Evolutionary conservation across 2,113 vertebrate genomes (phyloP).

Genomic region (Barnardius zonarius): DNA sequence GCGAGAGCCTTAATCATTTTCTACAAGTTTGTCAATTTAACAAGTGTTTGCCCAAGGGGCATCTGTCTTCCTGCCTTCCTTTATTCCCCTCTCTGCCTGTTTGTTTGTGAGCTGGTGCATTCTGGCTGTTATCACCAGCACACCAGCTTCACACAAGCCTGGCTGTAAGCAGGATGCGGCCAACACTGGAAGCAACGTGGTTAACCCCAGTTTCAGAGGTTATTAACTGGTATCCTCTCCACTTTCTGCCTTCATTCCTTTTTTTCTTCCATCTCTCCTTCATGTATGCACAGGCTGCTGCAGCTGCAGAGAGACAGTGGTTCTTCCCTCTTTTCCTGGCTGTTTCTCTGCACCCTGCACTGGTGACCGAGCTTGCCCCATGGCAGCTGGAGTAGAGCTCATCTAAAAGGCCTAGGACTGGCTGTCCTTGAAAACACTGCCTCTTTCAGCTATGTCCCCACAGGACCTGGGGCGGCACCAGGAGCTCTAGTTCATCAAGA

Average conservation of each 20-base stretch:
- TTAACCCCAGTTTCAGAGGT: slow-evolving; percentile 31
- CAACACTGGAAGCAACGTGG: not conserved
- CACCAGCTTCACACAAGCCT: not conserved
- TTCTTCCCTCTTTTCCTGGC: not conserved
- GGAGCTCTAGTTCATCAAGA: not conserved
- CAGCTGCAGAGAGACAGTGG: not conserved
- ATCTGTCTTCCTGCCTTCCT: slow-evolving; percentile 64
- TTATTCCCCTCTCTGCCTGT: slow-evolving; percentile 52
- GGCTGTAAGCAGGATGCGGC: not conserved
- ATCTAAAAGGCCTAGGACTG: not conserved
- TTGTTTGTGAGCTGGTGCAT: slow-evolving; percentile 45
- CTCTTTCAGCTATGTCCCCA: not conserved
- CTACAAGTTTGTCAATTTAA: slow-evolving; percentile 71
- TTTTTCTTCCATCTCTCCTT: not conserved
- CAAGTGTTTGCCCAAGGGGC: slow-evolving; percentile 70
- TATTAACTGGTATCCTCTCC: not conserved
- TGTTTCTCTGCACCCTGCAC: not conserved
- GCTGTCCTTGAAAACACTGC: not conserved
- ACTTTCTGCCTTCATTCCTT: not conserved
- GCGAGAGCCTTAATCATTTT: slow-evolving; percentile 68
- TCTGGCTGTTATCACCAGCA: slow-evolving; percentile 21
- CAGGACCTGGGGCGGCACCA: not conserved
- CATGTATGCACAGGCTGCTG: not conserved
- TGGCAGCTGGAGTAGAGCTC: not conserved
- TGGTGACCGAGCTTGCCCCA: not conserved